These are phyloP conservation scores for Sylvia atricapilla DNA, from an alignment of 2,113 vertebrate genomes.

Conservation along the genomic window DNA sequence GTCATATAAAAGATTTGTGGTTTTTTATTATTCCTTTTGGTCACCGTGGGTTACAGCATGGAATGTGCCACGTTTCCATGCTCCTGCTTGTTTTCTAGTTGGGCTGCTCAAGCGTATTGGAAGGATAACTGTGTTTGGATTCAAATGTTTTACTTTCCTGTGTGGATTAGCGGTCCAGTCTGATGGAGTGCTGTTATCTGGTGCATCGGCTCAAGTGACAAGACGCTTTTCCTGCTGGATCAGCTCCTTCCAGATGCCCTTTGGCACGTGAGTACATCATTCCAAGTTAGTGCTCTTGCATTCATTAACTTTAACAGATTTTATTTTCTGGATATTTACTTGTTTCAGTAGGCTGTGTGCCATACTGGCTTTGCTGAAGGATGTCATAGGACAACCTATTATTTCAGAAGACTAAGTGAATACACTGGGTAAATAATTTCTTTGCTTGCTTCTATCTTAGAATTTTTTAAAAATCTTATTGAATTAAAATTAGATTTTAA, in stretches of 20 bases:
- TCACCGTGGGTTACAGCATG: not conserved
- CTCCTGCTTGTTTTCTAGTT: not conserved
- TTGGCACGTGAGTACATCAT: not conserved
- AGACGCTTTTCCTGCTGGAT: not conserved
- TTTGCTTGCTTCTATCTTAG: not conserved
- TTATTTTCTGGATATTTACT: constrained; percentile 4
- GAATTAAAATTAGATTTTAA: not conserved
- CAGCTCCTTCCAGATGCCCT: constrained; percentile 25
- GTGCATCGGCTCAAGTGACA: not conserved
- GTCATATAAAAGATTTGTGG: not conserved
- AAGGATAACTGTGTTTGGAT: not conserved
- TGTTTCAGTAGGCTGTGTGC: not conserved
- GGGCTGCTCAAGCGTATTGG: not conserved
- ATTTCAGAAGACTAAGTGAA: not conserved
- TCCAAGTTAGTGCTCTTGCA: constrained; percentile 27
- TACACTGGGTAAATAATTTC: not conserved
- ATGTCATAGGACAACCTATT: not conserved
- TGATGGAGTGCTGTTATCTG: not conserved
- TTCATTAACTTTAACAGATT: constrained; percentile 50
- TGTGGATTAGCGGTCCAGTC: not conserved
- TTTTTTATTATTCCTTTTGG: not conserved
- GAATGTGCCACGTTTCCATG: not conserved
- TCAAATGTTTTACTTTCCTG: not conserved
- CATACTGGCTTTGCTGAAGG: not conserved
- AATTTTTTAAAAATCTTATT: not conserved